Conservation (phyloP, 2,888 invertebrate species). For the Muschampia plurimacula region DNA sequence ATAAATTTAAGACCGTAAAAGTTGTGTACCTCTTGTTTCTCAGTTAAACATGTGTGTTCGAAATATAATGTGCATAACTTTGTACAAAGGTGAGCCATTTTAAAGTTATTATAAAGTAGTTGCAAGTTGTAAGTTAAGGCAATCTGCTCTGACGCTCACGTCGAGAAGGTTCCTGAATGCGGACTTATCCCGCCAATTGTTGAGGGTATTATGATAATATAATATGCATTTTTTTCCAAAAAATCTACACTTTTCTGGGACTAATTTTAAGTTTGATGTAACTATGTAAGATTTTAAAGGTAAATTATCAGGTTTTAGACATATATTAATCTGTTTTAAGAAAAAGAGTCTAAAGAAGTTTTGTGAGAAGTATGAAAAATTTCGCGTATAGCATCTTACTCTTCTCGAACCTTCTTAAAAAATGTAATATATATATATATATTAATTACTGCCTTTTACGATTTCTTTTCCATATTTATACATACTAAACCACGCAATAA, state of each 20-base stretch:
- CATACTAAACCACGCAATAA: no score
- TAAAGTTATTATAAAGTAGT: slow-evolving; percentile 28
- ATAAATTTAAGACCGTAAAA: not conserved
- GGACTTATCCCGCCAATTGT: not conserved
- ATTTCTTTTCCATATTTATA: no score
- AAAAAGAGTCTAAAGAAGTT: no score
- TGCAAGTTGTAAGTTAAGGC: slow-evolving; percentile 29
- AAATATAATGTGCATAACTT: slow-evolving; percentile 14
- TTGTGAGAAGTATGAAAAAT: no score
- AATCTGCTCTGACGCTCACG: slow-evolving; percentile 24
- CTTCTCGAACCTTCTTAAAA: no score
- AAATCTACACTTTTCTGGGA: not conserved
- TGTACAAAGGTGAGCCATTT: slow-evolving; percentile 19
- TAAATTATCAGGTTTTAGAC: no score
- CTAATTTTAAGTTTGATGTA: no score
- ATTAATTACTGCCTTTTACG: no score
- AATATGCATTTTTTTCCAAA: slow-evolving; percentile 4
- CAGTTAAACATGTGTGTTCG: slow-evolving; percentile 2
- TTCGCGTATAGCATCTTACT: no score
- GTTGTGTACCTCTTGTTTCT: not conserved
- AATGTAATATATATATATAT: no score
- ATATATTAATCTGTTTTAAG: no score
- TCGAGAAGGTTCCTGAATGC: slow-evolving; percentile 9
- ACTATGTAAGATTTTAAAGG: no score
- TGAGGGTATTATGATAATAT: slow-evolving; percentile 1